phyloP scores from a whole-genome alignment of 2,888 invertebrate species.

The Craniophora ligustri region DNA sequence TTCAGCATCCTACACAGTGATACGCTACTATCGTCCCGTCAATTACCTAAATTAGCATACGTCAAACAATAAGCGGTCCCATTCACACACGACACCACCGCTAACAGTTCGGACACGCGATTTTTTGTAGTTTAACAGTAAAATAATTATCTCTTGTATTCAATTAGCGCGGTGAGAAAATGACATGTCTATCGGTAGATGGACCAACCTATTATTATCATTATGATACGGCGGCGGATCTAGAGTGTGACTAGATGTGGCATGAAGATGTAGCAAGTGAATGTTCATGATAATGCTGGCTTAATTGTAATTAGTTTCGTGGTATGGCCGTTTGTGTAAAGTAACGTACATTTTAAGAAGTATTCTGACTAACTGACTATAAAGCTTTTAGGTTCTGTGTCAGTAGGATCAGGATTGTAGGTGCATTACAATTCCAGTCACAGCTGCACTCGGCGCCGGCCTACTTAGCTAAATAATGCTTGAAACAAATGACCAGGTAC shows the following conservation, averaged over 20 bases:
- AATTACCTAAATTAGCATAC: conserved; percentile 39
- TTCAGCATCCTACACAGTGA: too few species aligned
- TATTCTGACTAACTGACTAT: too few species aligned
- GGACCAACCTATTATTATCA: conserved; percentile 73
- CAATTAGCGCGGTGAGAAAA: conserved; percentile 83
- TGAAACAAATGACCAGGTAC: conserved; percentile 30
- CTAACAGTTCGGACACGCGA: conserved; percentile 58
- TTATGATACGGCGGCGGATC: conserved; percentile 56
- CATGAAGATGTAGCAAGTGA: conserved; percentile 34
- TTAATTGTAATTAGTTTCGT: conserved; percentile 14
- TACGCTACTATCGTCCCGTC: conserved; percentile 3
- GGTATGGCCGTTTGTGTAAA: neutral
- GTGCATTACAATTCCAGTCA: conserved; percentile 13
- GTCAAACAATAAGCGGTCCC: conserved; percentile 46
- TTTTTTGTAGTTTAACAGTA: conserved; percentile 62
- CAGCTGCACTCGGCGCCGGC: neutral
- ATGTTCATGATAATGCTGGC: conserved; percentile 15
- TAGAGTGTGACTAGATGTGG: conserved; percentile 67
- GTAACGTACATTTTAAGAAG: neutral
- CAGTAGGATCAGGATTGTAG: neutral
- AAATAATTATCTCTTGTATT: conserved; percentile 78
- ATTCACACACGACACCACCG: conserved; percentile 46
- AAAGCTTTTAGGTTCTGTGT: neutral
- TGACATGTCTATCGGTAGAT: conserved; percentile 78
- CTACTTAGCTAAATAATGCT: conserved; percentile 20